These are phyloP conservation scores for Erebia palarica DNA, from an alignment of 2,888 invertebrate species.

Conservation along the genomic window DNA sequence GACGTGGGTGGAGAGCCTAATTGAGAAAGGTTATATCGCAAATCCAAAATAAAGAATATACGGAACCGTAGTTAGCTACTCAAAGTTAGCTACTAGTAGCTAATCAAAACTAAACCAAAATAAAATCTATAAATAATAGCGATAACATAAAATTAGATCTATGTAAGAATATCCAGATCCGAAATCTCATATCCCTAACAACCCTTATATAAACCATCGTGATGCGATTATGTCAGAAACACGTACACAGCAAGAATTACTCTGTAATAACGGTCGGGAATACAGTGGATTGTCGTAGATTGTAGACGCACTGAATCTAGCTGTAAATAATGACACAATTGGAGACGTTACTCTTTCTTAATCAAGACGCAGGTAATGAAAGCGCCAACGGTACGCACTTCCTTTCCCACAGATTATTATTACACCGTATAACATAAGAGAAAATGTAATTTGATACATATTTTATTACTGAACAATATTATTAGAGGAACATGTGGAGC, in stretches of 20 bases:
- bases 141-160: not conserved
- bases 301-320: slow-evolving; percentile 71
- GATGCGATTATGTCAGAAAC: slow-evolving; percentile 70
- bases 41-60: no score
- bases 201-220: slow-evolving; percentile 43
- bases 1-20: no score
- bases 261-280: slow-evolving; percentile 74
- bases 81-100: no score
- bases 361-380: slow-evolving; percentile 44
- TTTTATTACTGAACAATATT: no score
- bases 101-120: no score
- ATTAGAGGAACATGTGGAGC: no score
- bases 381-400: slow-evolving; percentile 32
- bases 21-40: no score
- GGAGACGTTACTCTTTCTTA: slow-evolving; percentile 61
- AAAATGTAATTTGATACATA: no score
- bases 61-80: no score
- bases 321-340: slow-evolving; percentile 78
- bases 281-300: slow-evolving; percentile 74
- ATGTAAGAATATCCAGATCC: not conserved
- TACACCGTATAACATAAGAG: not conserved
- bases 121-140: no score
- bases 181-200: not conserved
- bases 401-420: slow-evolving; percentile 30
- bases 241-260: slow-evolving; percentile 70